Conservation (phyloP, 2,113 vertebrate species). For the Eublepharis macularius region DNA sequence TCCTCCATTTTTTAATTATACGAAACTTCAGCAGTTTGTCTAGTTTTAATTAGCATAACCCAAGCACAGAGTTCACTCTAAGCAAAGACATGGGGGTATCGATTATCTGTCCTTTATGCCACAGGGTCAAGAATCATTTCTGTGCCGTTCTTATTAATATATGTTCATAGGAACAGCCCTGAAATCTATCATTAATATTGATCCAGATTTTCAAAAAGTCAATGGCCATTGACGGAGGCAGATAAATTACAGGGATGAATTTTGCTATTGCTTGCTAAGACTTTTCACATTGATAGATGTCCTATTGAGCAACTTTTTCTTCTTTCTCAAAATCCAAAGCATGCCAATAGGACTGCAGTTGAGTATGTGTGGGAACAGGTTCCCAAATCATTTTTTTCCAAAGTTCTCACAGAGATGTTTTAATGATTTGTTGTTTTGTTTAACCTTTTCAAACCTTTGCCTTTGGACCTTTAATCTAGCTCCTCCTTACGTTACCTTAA, state of each 20-base stretch:
- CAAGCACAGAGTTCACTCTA: conserved; percentile 62
- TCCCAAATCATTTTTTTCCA: neutral
- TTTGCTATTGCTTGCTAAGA: conserved; percentile 64
- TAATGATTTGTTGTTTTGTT: too few species aligned
- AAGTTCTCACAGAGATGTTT: neutral
- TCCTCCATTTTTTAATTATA: conserved; percentile 49
- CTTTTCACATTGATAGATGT: conserved; percentile 59
- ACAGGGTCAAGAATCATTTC: conserved; percentile 63
- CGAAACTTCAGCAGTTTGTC: conserved; percentile 50
- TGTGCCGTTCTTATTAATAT: conserved; percentile 65
- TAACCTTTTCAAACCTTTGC: too few species aligned
- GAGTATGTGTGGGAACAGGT: neutral
- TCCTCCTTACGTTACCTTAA: too few species aligned
- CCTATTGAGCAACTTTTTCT: conserved; percentile 42
- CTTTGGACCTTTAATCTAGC: too few species aligned
- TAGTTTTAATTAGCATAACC: conserved; percentile 68
- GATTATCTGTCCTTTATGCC: conserved; percentile 65
- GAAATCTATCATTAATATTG: conserved; percentile 66
- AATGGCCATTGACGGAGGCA: conserved; percentile 66
- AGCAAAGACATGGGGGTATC: conserved; percentile 61
- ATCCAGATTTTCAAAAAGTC: conserved; percentile 68
- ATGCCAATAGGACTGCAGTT: conserved; percentile 14
- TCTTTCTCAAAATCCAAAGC: neutral
- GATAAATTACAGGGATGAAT: conserved; percentile 66
- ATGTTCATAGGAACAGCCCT: conserved; percentile 57